Conservation (phyloP, 2,113 vertebrate species). For the Channa maculata region DNA sequence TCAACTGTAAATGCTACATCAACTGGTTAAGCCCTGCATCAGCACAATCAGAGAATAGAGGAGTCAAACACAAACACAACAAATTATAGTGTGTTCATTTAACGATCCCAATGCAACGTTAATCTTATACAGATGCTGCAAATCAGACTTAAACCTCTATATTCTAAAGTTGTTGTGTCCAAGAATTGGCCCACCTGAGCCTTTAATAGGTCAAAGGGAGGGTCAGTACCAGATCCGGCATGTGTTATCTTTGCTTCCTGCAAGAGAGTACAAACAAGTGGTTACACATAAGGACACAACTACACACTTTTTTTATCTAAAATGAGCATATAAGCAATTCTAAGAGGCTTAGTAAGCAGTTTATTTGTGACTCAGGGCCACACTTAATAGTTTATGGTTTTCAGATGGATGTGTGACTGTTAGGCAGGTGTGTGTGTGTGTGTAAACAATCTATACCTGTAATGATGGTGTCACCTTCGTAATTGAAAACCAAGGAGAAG, state of each 20-base stretch:
- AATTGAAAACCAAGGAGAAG: conserved; percentile 96
- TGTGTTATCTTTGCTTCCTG: conserved; percentile 97
- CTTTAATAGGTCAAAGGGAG: background rate
- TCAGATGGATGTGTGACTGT: conserved; percentile 5
- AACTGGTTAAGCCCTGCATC: background rate
- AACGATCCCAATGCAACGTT: background rate
- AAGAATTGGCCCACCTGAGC: background rate
- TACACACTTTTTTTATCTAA: too few relatives aligned
- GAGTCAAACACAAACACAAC: background rate
- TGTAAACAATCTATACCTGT: conserved; percentile 58
- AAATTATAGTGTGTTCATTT: background rate
- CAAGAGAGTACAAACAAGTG: conserved; percentile 60
- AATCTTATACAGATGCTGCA: background rate
- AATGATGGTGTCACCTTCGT: conserved; percentile 90
- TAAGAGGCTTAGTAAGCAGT: too few relatives aligned
- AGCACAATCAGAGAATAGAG: conserved; percentile 1
- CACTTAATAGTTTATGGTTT: background rate
- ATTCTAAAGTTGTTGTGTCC: background rate
- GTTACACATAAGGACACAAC: conserved; percentile 42
- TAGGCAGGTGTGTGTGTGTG: conserved; percentile 11
- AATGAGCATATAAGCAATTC: too few relatives aligned
- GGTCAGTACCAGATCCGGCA: conserved; percentile 94
- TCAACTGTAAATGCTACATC: background rate
- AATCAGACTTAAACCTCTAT: background rate
- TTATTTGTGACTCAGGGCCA: too few relatives aligned